A percentile compares a stretch with the other conserved stretches of the same genome.
Evolutionary conservation across 1,140 invertebrate species (phyloP).

Genomic region (Galleria mellonella): DNA sequence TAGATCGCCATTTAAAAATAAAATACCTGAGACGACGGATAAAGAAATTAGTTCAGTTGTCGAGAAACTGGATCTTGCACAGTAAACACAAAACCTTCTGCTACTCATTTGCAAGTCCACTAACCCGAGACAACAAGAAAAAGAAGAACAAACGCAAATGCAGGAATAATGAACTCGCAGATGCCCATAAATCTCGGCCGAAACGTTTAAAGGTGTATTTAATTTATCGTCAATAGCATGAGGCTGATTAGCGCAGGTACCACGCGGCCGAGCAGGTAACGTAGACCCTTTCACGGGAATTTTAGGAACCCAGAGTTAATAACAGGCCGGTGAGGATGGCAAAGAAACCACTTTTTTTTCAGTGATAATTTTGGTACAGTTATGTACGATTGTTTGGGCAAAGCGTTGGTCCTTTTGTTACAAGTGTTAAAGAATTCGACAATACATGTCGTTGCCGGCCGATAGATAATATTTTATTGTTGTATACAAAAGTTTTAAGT

Average conservation of each 20-base stretch:
- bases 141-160: constrained; percentile 29
- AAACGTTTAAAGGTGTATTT: constrained; percentile 36
- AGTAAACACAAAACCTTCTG: too few relatives aligned
- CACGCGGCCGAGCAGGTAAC: constrained; percentile 19
- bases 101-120: constrained; percentile 23
- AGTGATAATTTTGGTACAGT: constrained; percentile 54
- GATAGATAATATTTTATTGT: constrained; percentile 37
- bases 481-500: constrained; percentile 1
- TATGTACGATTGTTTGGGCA: constrained; percentile 28
- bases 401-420: constrained; percentile 37
- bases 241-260: constrained; percentile 51
- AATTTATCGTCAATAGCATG: constrained; percentile 54
- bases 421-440: constrained; percentile 42
- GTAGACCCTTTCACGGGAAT: constrained; percentile 55
- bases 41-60: neutral
- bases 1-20: constrained; percentile 15
- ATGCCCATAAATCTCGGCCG: constrained; percentile 35
- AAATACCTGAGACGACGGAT: neutral
- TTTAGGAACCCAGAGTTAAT: constrained; percentile 42
- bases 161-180: constrained; percentile 49
- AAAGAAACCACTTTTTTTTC: constrained; percentile 40
- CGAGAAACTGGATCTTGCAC: too few relatives aligned
- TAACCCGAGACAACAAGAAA: constrained; percentile 23
- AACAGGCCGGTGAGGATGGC: constrained; percentile 22
- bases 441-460: constrained; percentile 12